Conservation (phyloP, 2,113 vertebrate species). For the Chinchilla lanigera region DNA sequence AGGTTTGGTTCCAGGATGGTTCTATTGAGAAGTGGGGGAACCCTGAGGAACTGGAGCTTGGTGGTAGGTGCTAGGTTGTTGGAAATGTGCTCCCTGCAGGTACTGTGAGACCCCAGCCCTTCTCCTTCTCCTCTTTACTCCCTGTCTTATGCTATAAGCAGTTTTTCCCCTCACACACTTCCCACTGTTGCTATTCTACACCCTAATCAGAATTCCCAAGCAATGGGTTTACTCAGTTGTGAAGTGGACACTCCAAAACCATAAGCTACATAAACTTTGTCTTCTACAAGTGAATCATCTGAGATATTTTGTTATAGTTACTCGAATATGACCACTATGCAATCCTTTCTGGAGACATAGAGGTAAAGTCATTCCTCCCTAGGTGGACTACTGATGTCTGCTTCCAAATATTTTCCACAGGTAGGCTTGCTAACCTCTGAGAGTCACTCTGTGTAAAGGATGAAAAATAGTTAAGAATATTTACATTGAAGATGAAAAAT, state of each 20-base stretch:
- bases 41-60: neutral
- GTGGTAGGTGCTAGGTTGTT: no score
- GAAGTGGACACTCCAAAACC: neutral
- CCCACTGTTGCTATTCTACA: neutral
- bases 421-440: neutral
- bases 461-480: neutral
- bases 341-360: neutral
- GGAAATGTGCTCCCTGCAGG: no score
- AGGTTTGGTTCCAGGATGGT: neutral
- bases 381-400: neutral
- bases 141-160: neutral
- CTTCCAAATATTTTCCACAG: neutral
- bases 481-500: neutral
- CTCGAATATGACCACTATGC: neutral
- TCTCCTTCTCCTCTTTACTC: neutral
- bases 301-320: neutral
- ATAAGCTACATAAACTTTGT: neutral
- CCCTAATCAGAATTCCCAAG: neutral
- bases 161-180: neutral
- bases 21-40: neutral
- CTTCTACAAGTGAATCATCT: neutral
- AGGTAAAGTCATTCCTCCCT: neutral
- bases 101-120: no score
- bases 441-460: neutral
- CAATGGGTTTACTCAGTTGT: neutral